These are phyloP conservation scores for Teleiodes luculella DNA, from an alignment of 2,888 invertebrate genomes.

Conservation along the genomic window DNA sequence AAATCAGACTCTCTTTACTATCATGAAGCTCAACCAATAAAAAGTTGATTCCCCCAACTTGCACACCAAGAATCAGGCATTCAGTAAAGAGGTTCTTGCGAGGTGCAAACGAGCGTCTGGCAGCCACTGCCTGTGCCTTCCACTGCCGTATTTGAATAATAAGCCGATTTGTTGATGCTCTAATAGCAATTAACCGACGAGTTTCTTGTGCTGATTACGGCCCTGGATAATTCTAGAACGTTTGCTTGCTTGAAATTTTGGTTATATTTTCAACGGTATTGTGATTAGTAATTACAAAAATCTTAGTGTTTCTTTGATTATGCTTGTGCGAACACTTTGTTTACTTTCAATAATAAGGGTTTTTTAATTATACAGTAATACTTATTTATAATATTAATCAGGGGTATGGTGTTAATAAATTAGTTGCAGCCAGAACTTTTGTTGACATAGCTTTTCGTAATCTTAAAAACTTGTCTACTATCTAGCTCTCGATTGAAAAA, in stretches of 20 bases:
- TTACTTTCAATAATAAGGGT: not conserved
- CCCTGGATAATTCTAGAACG: not conserved
- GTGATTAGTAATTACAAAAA: not conserved
- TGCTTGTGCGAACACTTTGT: not conserved
- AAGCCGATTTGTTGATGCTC: constrained; percentile 24
- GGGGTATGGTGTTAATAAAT: too few relatives aligned
- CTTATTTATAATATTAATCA: too few relatives aligned
- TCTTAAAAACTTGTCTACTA: too few relatives aligned
- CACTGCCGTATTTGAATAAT: constrained; percentile 17
- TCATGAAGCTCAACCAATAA: not conserved
- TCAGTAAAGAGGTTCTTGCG: constrained; percentile 21
- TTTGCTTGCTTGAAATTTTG: not conserved
- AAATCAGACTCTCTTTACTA: too few relatives aligned
- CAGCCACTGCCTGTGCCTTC: constrained; percentile 25
- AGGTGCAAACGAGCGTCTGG: constrained; percentile 26
- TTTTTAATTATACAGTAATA: too few relatives aligned
- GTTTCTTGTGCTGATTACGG: not conserved
- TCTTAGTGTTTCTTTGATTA: not conserved
- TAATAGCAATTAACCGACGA: not conserved
- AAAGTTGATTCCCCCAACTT: constrained; percentile 23
- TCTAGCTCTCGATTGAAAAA: too few relatives aligned
- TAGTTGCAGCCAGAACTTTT: too few relatives aligned
- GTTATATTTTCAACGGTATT: not conserved
- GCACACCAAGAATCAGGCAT: constrained; percentile 19
- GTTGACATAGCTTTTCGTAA: too few relatives aligned